These are phyloP conservation scores for Megamerina dolium DNA, from an alignment of 2,888 invertebrate genomes.

Conservation along the genomic window DNA sequence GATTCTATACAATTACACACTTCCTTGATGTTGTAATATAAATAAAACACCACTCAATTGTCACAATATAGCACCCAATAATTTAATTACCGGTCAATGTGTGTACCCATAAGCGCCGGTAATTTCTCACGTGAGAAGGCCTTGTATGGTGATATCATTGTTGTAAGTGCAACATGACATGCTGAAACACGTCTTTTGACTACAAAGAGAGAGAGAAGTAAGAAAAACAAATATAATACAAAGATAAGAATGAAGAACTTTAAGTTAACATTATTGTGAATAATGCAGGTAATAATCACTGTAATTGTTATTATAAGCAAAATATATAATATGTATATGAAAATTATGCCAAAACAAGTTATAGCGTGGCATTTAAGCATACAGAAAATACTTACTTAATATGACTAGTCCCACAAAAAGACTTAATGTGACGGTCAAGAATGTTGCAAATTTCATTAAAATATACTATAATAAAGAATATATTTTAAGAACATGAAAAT, in stretches of 20 bases:
- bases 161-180: constrained; percentile 85
- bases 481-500: neutral
- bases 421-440: constrained; percentile 85
- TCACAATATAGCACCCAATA: constrained; percentile 19
- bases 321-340: neutral
- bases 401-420: constrained; percentile 90
- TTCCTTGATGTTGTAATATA: no score
- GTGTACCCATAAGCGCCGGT: constrained; percentile 82
- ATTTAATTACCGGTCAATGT: constrained; percentile 73
- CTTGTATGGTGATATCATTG: constrained; percentile 79
- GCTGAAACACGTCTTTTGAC: constrained; percentile 85
- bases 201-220: constrained; percentile 49
- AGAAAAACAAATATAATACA: neutral
- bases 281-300: no score
- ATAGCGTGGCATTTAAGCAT: neutral
- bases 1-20: no score
- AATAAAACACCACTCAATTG: no score
- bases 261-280: constrained; percentile 8
- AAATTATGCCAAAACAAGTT: neutral
- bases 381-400: constrained; percentile 63
- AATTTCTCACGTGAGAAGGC: constrained; percentile 86
- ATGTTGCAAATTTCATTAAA: constrained; percentile 74
- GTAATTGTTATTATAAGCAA: neutral
- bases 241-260: constrained; percentile 10
- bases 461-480: neutral